These are phyloP conservation scores for Nipponia nippon DNA, from an alignment of 2,113 vertebrate species.

Conservation along the genomic window DNA sequence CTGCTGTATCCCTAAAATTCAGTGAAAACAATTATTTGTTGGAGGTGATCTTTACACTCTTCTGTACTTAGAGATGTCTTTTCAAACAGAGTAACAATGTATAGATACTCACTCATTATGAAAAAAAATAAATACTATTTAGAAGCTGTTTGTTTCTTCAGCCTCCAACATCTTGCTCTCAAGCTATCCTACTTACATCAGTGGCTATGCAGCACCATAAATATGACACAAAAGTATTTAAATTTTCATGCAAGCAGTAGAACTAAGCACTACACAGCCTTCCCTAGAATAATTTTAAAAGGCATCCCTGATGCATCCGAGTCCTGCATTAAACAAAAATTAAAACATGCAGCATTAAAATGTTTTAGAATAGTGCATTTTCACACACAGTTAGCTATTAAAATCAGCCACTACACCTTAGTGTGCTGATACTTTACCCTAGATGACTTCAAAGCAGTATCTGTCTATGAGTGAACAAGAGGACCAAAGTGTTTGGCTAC, in stretches of 20 bases:
- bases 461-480: not conserved
- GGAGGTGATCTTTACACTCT: not conserved
- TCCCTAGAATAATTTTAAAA: not conserved
- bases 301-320: not conserved
- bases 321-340: not conserved
- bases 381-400: not conserved
- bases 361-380: not conserved
- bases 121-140: not conserved
- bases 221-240: not conserved
- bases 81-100: not conserved
- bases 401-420: not conserved
- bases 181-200: not conserved
- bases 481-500: not conserved
- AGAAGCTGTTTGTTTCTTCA: not conserved
- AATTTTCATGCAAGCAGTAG: not conserved
- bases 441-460: not conserved
- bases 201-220: not conserved
- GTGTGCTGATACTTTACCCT: not conserved
- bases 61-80: not conserved
- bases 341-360: not conserved
- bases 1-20: conserved; percentile 85
- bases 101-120: not conserved
- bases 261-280: not conserved
- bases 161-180: not conserved
- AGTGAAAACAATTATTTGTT: not conserved